These are phyloP conservation scores for Leiothrix lutea DNA, from an alignment of 2,113 vertebrate species.

Conservation along the genomic window DNA sequence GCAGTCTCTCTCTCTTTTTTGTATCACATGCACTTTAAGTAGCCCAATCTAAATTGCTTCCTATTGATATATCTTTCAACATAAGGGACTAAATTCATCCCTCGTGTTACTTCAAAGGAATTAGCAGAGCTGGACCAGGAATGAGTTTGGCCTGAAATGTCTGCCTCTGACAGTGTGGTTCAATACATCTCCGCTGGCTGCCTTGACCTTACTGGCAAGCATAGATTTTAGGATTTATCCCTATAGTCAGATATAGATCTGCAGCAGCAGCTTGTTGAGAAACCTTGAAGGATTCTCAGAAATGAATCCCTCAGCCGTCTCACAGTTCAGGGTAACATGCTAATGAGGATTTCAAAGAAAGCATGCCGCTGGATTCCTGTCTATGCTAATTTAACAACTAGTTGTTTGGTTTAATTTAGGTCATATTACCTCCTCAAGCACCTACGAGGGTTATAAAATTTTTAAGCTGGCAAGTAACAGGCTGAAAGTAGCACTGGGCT, in stretches of 20 bases:
- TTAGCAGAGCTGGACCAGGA: constrained; percentile 33
- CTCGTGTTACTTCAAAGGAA: constrained; percentile 56
- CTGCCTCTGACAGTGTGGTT: constrained; percentile 56
- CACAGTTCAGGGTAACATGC: neutral
- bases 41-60: constrained; percentile 70
- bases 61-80: constrained; percentile 70
- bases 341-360: constrained; percentile 50
- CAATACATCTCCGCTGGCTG: constrained; percentile 60
- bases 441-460: neutral
- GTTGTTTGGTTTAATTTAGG: constrained; percentile 1
- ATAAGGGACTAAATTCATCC: constrained; percentile 52
- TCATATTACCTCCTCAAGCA: neutral
- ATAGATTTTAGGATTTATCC: constrained; percentile 72
- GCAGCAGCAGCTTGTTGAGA: constrained; percentile 49
- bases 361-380: constrained; percentile 25
- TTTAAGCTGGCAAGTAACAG: neutral
- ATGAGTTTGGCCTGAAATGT: constrained; percentile 35
- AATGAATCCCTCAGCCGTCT: constrained; percentile 35
- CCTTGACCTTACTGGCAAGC: constrained; percentile 67
- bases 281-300: constrained; percentile 65
- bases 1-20: constrained; percentile 22
- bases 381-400: constrained; percentile 8
- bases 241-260: constrained; percentile 63
- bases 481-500: neutral
- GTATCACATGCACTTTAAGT: constrained; percentile 57